Conservation (phyloP, 2,888 invertebrate genomes). For the Melanostoma scalare region DNA sequence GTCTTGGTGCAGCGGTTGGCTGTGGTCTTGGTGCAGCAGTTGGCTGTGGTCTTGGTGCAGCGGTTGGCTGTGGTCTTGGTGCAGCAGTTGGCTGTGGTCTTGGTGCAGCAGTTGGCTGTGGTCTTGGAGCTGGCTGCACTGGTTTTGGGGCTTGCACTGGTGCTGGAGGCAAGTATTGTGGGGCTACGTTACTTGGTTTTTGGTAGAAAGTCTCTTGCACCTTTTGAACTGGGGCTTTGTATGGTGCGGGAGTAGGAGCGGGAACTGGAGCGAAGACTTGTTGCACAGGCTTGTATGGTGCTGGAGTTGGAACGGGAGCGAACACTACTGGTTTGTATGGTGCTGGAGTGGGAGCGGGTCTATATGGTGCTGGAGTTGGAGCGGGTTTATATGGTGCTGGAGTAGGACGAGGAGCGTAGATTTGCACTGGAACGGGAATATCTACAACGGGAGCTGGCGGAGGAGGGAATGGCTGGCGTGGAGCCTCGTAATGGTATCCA, state of each 20-base stretch:
- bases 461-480: conserved; percentile 46
- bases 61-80: conserved; percentile 16
- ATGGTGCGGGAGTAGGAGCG: no score
- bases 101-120: conserved; percentile 5
- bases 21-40: neutral
- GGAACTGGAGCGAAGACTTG: no score
- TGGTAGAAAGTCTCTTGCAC: neutral
- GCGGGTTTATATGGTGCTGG: neutral
- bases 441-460: conserved; percentile 21
- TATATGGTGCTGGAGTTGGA: neutral
- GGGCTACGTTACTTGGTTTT: conserved; percentile 17
- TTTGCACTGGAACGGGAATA: conserved; percentile 42
- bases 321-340: no score
- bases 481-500: conserved; percentile 56
- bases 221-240: conserved; percentile 23
- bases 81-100: neutral
- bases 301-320: no score
- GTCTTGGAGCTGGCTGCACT: conserved; percentile 1
- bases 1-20: conserved; percentile 6
- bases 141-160: conserved; percentile 1
- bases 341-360: no score
- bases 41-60: conserved; percentile 13
- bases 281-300: conserved; percentile 5
- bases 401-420: conserved; percentile 15
- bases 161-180: conserved; percentile 35